Base-by-base conservation (phyloP, 2,113 vertebrate species). In the Recurvirostra avosetta region DNA sequence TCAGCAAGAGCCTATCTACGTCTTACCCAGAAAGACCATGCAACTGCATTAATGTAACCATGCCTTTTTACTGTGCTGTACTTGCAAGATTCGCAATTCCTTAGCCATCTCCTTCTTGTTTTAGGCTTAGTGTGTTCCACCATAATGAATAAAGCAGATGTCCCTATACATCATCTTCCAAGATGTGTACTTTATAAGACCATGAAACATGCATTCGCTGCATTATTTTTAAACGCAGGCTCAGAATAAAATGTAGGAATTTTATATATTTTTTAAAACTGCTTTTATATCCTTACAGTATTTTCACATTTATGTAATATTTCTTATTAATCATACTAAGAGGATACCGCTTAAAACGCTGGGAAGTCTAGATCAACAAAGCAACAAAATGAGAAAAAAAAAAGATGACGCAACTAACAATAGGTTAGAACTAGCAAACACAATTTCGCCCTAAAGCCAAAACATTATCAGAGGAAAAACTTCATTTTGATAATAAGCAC, bases 261-360 rank as follows among this genome's bases (percentile, higher is more conserved):
- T 86, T 76, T 14, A 43, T 19, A 5, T 66, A 20, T 71, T 79
- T 83, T 47, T 12, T 6, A 81, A 83, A 71, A 27, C 40, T 52
- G 40, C 62, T 88, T 86, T 90, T 92, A 75, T 76, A 82, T 22
- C 68, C 49, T 80, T 75, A 71, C 66, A 82, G 38, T 59, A 79
- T 72, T 88, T 88, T 55, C 66, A 45, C 21, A 88, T 71, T 86
- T 63, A 82, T 38, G 45, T 34, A 66, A 59, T 66, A 68, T 92
- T 81, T 85, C 87, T 88, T 45, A 87, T 90, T 83, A 95, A 80
- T 89, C 91, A 95, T 55, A 73, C 52, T 68, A 81, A 92, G 59
- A 90, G 75, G 38, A 47, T 63, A 50, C 30, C 89, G 88, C 55
- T 49, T 83, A 76, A 77, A 90, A 43, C 41, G 75, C 63, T 96